Evolutionary conservation across 2,797 vertebrate genomes (phyloP).

Genomic region (Myioborus melanocephalus): DNA sequence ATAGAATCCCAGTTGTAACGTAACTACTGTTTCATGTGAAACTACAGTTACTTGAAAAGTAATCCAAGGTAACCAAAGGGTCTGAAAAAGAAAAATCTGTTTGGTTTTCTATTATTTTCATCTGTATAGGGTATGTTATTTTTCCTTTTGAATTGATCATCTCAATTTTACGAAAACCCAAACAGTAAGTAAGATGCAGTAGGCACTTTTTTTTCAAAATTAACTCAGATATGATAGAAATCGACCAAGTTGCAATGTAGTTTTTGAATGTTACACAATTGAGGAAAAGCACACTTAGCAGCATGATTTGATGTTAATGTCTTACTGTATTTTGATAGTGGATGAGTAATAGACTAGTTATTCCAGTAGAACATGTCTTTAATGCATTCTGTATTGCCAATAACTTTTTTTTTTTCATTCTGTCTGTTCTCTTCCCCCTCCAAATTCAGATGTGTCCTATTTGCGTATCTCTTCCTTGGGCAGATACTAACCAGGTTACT

Average conservation of each 20-base stretch:
- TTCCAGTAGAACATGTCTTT: background rate
- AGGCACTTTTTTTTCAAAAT: background rate
- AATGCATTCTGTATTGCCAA: background rate
- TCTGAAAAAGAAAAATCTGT: background rate
- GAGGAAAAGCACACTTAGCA: background rate
- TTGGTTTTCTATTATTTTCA: background rate
- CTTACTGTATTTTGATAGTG: background rate
- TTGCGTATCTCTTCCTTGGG: constrained; percentile 81
- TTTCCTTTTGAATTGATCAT: background rate
- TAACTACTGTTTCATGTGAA: background rate
- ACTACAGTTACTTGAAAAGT: background rate
- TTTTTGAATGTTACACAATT: background rate
- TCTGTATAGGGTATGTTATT: background rate
- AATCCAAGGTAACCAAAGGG: background rate
- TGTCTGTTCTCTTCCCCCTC: constrained; percentile 11
- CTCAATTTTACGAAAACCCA: background rate
- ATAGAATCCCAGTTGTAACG: background rate
- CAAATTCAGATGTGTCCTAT: constrained; percentile 79
- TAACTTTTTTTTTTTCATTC: background rate
- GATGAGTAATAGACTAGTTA: background rate
- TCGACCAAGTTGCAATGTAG: background rate
- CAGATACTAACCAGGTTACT: constrained; percentile 78
- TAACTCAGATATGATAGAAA: background rate
- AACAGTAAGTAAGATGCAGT: background rate
- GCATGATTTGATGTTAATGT: background rate